Evolutionary conservation across 2,797 vertebrate genomes (phyloP).

Genomic region (Chrosomus eos): DNA sequence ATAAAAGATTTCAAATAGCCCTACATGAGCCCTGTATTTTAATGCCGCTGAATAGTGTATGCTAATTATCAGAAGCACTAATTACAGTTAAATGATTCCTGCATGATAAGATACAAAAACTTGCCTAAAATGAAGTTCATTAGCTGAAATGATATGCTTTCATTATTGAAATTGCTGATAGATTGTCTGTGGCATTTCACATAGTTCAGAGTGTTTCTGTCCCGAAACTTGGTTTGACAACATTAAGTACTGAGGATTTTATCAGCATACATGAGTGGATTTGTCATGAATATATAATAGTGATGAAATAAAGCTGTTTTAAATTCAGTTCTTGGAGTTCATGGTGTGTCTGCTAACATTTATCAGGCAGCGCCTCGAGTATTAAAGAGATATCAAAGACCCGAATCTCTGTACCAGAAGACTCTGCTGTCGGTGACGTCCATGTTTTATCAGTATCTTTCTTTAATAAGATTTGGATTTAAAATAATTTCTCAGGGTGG

Average conservation of each 20-base stretch:
- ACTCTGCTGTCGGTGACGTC: background rate
- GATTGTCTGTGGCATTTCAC: conserved; percentile 30
- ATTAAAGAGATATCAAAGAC: conserved; percentile 31
- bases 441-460: conserved; percentile 18
- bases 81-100: conserved; percentile 65
- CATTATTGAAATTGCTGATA: conserved; percentile 55
- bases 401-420: conserved; percentile 1
- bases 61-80: conserved; percentile 70
- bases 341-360: conserved; percentile 20
- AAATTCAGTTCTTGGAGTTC: conserved; percentile 16
- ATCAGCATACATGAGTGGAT: conserved; percentile 20
- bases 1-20: background rate
- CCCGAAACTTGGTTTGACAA: background rate
- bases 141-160: conserved; percentile 67
- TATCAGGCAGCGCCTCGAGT: background rate
- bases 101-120: conserved; percentile 65
- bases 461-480: conserved; percentile 12
- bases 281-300: conserved; percentile 23
- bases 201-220: conserved; percentile 19
- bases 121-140: conserved; percentile 67
- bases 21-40: conserved; percentile 23
- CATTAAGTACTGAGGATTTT: conserved; percentile 18
- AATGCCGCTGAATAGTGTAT: conserved; percentile 66
- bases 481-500: background rate
- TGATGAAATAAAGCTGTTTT: conserved; percentile 18